phyloP scores from a whole-genome alignment of 2,888 invertebrate species.

The Ommatoiulus sabulosus region DNA sequence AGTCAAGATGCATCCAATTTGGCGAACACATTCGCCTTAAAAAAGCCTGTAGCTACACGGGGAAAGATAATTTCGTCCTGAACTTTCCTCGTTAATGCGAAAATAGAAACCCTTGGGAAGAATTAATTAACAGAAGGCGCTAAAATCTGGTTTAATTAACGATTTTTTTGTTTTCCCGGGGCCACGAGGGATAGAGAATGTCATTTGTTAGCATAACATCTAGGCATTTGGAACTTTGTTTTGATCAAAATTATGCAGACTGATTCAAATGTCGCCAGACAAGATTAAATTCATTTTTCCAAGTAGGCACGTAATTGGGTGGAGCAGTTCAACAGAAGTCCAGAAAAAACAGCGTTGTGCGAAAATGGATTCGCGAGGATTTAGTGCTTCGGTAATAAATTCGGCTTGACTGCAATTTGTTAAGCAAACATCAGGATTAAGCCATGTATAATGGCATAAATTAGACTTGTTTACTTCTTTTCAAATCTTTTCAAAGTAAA shows the following conservation, averaged over 20 bases:
- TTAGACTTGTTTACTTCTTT: neutral
- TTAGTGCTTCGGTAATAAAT: neutral
- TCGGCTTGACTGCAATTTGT: neutral
- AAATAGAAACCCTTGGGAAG: neutral
- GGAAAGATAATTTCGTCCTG: neutral
- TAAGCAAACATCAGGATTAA: neutral
- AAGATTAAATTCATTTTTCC: neutral
- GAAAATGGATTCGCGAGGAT: neutral
- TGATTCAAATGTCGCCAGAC: neutral
- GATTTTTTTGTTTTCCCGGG: neutral
- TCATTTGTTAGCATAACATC: neutral
- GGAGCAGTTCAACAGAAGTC: neutral
- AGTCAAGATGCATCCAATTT: neutral
- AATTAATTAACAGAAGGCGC: conserved; percentile 48
- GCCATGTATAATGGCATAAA: neutral
- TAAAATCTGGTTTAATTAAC: conserved; percentile 44
- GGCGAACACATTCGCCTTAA: conserved; percentile 12
- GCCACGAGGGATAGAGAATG: neutral
- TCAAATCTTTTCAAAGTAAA: neutral
- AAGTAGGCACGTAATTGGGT: neutral
- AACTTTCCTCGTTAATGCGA: neutral
- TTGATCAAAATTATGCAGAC: neutral
- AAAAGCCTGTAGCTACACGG: conserved; percentile 28
- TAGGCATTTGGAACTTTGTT: neutral
- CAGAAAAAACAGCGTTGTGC: neutral